Evolutionary conservation across 2,888 invertebrate genomes (phyloP), one percentile per base, ranked within the genome.

Genomic region (Drosophila hamatofila): DNA sequence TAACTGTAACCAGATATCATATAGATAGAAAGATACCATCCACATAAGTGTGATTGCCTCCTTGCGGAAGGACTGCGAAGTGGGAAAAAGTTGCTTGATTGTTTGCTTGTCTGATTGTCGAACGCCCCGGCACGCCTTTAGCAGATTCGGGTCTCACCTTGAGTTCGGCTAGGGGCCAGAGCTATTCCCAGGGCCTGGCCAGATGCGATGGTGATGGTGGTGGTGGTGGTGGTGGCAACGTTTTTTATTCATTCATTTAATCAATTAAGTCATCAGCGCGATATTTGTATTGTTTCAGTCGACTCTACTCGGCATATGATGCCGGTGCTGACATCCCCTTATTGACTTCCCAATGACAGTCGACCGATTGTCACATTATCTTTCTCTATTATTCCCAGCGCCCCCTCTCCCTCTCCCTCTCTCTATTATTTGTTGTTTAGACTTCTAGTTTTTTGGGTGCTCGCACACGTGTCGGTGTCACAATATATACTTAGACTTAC

Each of bases 161-260:
- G 59, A 48, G 30, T 25, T 33, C 39, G 27, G 30, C 70, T 67
- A 65, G 72, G 67, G 66, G 66, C 44, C 23, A 12, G 30, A 11
- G 12, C 54, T 11, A 54, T 74, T 75, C 76, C 71, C 76, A 80
- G 70, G 48, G 62, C 46, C 44, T 27, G 14, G 44, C 27, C 75
- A 73, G 61, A 41, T 73, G 75, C 54, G 21, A 2, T 2, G 44
- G 7, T 44, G 44, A 14, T 23, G 39, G 46, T 78, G 75, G 56
- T 2, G 44, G 7, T 44, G 44, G 7, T 23, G 39, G 46, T 78
- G 75, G 56, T 66, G 67, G 74, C 74, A 69, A 64, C 46, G 33
- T 87, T 91, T 91, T 91, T 91, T 90, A 91, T 85, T 69, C 88
- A 91, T 84, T 68, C 88, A 88, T 83, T 91, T 83, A 90, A 92